Evolutionary conservation across 2,888 invertebrate genomes (phyloP).

Genomic region (Nephrotoma guestfalica): DNA sequence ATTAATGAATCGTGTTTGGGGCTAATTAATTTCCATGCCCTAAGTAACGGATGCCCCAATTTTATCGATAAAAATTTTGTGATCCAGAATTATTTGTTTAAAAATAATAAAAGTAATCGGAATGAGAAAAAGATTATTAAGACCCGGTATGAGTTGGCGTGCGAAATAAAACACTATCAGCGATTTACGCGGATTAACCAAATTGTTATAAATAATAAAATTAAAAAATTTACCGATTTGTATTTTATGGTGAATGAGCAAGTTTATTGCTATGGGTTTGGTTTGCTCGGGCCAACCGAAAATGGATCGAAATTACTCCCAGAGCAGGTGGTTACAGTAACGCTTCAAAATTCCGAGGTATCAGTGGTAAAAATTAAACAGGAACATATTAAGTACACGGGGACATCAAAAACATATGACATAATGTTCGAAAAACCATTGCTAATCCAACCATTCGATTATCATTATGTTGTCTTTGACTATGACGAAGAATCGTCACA

Average conservation of each 20-base stretch:
- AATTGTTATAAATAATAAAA: neutral
- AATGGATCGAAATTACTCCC: neutral
- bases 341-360: neutral
- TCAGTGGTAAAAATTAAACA: neutral
- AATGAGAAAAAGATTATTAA: neutral
- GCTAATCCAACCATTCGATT: neutral
- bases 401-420: neutral
- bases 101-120: neutral
- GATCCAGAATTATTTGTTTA: neutral
- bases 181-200: neutral
- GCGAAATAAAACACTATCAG: neutral
- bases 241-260: neutral
- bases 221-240: neutral
- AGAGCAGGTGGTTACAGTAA: neutral
- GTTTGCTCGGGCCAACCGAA: neutral
- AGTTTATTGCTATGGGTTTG: neutral
- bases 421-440: neutral
- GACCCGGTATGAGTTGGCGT: neutral
- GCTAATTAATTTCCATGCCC: neutral
- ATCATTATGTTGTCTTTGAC: neutral
- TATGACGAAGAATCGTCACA: neutral
- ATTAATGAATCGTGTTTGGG: neutral
- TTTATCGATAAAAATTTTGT: neutral
- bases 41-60: neutral
- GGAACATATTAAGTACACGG: neutral